Conservation (phyloP, 2,113 vertebrate species). For the Pongo abelii region DNA sequence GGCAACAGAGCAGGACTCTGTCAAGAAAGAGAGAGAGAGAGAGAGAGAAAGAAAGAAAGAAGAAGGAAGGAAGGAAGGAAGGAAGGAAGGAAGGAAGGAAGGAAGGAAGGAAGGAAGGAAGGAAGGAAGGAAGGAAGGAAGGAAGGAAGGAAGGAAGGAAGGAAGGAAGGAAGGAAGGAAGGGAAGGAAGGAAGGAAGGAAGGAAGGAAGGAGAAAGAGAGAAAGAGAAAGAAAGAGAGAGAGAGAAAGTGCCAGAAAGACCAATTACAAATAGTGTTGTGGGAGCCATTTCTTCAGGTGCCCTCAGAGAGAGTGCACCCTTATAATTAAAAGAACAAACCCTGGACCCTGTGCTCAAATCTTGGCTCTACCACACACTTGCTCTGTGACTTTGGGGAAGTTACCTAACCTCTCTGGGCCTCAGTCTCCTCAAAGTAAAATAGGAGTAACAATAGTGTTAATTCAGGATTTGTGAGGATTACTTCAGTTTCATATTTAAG, state of each 20-base stretch:
- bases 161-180: no score
- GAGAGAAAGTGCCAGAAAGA: not conserved
- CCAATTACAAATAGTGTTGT: not conserved
- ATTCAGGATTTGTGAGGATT: not conserved
- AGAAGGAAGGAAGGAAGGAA: accelerated
- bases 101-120: no score
- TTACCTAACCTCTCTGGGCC: not conserved
- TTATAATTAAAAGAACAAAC: not conserved
- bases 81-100: no score
- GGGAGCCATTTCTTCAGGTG: not conserved
- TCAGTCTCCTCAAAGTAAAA: not conserved
- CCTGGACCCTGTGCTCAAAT: not conserved
- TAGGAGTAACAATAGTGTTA: not conserved
- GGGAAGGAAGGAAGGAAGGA: no score
- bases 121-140: no score
- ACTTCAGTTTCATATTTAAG: not conserved
- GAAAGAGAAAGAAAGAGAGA: no score
- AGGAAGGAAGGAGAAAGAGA: no score
- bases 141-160: no score
- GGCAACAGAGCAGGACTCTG: no score
- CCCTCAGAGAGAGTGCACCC: not conserved
- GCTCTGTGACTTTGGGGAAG: not conserved
- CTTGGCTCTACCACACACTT: not conserved
- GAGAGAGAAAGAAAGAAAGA: accelerated
- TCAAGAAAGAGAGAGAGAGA: not conserved